phyloP scores from a whole-genome alignment of 2,888 invertebrate genomes.

The Liposcelis brunnea region DNA sequence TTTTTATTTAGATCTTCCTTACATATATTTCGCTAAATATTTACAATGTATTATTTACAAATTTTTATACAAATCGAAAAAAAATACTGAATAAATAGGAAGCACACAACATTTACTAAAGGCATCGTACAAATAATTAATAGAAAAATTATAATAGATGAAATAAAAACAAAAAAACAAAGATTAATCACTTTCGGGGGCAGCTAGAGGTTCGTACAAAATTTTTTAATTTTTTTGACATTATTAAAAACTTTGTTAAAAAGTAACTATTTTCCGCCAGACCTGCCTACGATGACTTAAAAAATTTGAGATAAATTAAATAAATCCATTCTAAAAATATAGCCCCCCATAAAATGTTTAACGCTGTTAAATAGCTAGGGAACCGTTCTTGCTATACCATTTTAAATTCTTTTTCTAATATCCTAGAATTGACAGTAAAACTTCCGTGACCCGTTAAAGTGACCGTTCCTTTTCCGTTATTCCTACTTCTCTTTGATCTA shows the following conservation, averaged over 20 bases:
- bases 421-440: slow-evolving; percentile 36
- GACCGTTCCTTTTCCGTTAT: slow-evolving; percentile 29
- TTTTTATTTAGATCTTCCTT: background rate
- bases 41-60: slow-evolving; percentile 6
- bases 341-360: too few species aligned
- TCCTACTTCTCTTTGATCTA: slow-evolving; percentile 17
- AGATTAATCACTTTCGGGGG: slow-evolving; percentile 7
- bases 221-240: too few species aligned
- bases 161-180: slow-evolving; percentile 10
- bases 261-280: too few species aligned
- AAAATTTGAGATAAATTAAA: too few species aligned
- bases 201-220: too few species aligned
- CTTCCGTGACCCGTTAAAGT: slow-evolving; percentile 34
- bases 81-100: too few species aligned
- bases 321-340: too few species aligned
- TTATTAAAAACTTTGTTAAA: too few species aligned
- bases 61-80: background rate
- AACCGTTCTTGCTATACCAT: slow-evolving; percentile 5
- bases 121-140: slow-evolving; percentile 1
- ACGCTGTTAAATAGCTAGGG: too few species aligned
- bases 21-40: background rate
- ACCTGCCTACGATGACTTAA: too few species aligned
- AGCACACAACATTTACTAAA: too few species aligned
- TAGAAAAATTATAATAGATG: slow-evolving; percentile 7
- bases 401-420: slow-evolving; percentile 25